Conservation (phyloP, 2,888 invertebrate species). For the Urechis unicinctus region DNA sequence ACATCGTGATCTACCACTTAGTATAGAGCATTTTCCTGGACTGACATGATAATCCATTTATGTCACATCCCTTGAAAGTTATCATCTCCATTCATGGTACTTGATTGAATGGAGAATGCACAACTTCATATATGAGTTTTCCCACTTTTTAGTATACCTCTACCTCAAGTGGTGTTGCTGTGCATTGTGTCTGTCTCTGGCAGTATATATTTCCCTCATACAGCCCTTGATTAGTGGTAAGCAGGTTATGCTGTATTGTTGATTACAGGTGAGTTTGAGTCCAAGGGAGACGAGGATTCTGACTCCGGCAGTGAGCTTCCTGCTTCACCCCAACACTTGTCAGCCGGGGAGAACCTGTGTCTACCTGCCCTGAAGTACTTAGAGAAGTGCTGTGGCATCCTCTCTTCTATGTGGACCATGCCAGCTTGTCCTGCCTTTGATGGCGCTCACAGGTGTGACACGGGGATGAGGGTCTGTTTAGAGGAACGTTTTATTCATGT, state of each 20-base stretch:
- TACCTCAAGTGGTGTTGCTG: too few relatives aligned
- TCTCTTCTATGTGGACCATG: conserved; percentile 90
- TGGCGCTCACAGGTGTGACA: conserved; percentile 66
- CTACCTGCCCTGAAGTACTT: conserved; percentile 75
- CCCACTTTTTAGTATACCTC: too few relatives aligned
- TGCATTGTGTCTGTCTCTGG: too few relatives aligned
- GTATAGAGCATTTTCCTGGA: too few relatives aligned
- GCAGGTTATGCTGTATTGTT: conserved; percentile 1
- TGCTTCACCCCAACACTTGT: conserved; percentile 30
- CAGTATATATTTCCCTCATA: too few relatives aligned
- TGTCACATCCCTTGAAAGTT: too few relatives aligned
- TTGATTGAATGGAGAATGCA: too few relatives aligned
- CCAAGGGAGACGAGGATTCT: conserved; percentile 28
- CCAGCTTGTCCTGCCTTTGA: conserved; percentile 89
- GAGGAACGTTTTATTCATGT: neutral
- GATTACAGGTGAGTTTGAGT: conserved; percentile 37
- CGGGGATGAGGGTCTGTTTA: neutral
- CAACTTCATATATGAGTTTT: too few relatives aligned
- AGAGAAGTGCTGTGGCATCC: conserved; percentile 76
- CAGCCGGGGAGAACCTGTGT: conserved; percentile 34
- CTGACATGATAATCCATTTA: too few relatives aligned
- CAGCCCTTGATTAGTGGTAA: too few relatives aligned
- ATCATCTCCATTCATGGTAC: too few relatives aligned
- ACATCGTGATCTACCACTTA: too few relatives aligned
- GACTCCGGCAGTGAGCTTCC: conserved; percentile 24